Conservation (phyloP, 2,113 vertebrate species). For the Tachuris rubrigastra region DNA sequence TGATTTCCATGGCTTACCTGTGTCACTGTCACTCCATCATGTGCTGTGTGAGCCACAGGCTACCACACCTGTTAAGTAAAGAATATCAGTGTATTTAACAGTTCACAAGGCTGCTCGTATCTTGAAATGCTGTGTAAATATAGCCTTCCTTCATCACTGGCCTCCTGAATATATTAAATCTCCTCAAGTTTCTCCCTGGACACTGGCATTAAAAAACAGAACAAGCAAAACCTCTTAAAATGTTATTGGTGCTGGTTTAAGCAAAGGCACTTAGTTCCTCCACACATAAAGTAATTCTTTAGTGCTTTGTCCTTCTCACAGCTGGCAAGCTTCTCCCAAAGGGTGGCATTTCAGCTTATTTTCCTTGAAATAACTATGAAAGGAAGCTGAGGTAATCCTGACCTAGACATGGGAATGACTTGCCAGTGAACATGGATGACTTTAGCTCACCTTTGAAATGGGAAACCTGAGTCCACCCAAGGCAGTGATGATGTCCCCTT, state of each 20-base stretch:
- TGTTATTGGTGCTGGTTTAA: background rate
- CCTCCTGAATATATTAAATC: background rate
- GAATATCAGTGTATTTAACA: background rate
- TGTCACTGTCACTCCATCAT: background rate
- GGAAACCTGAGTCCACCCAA: background rate
- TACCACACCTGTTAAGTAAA: slow-evolving; percentile 27
- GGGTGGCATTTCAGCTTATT: background rate
- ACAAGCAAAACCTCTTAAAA: background rate
- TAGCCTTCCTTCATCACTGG: background rate
- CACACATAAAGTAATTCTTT: background rate
- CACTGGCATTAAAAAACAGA: background rate
- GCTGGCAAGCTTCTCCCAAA: background rate
- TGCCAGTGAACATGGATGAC: background rate
- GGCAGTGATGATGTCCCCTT: background rate
- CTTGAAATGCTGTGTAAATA: background rate
- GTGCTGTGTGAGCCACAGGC: background rate
- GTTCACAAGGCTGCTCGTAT: background rate
- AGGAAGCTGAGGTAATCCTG: background rate
- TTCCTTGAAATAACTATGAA: background rate
- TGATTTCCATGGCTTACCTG: background rate
- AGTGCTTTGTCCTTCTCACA: background rate
- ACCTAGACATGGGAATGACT: background rate
- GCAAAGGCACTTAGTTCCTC: background rate
- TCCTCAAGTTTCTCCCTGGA: background rate
- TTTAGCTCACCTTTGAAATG: background rate